phyloP scores from a whole-genome alignment of 2,113 vertebrate genomes.

The Enhydra lutris region DNA sequence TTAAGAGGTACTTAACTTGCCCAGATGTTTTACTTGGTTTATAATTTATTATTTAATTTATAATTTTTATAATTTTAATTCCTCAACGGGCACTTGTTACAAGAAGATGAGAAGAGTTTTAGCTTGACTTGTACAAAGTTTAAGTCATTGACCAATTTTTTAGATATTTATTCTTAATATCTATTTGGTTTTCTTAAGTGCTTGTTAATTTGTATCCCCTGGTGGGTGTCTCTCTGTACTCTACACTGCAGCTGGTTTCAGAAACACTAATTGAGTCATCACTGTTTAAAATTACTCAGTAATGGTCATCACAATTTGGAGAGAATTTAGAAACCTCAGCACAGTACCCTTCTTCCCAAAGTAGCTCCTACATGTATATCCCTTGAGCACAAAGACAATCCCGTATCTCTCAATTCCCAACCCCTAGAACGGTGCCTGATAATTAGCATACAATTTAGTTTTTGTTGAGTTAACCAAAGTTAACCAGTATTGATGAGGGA shows the following conservation, averaged over 20 bases:
- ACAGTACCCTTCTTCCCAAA: background rate
- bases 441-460: background rate
- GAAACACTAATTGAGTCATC: background rate
- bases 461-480: background rate
- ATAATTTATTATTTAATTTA: background rate
- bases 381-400: background rate
- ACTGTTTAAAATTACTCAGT: background rate
- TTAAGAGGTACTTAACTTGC: background rate
- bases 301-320: background rate
- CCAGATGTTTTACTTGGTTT: background rate
- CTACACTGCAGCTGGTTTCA: background rate
- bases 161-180: background rate
- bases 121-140: background rate
- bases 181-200: background rate
- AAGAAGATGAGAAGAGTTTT: background rate
- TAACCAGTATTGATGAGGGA: background rate
- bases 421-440: background rate
- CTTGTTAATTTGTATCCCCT: background rate
- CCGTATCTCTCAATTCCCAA: background rate
- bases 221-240: background rate
- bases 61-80: background rate
- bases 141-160: background rate
- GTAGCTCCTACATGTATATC: background rate
- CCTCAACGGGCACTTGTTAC: background rate
- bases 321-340: background rate